phyloP scores from a whole-genome alignment of 2,888 invertebrate species.

The Platynereis dumerilii region DNA sequence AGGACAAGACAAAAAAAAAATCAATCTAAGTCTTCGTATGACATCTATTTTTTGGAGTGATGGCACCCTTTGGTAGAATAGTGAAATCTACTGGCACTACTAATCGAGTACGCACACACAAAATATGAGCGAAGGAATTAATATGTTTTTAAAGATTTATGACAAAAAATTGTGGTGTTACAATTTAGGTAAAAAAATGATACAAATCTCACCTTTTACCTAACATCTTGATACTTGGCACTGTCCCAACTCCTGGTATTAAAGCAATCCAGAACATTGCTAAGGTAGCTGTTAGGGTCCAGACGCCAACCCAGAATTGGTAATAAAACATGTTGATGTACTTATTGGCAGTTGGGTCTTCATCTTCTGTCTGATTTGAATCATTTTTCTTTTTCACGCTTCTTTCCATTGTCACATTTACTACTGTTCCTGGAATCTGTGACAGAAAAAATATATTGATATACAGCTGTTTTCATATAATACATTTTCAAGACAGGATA shows the following conservation, averaged over 20 bases:
- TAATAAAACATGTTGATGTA: slow-evolving; percentile 37
- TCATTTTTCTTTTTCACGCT: slow-evolving; percentile 23
- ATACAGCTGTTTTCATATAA: too few relatives aligned
- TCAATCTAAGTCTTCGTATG: too few relatives aligned
- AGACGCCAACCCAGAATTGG: slow-evolving; percentile 45
- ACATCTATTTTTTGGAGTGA: too few relatives aligned
- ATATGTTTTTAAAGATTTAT: too few relatives aligned
- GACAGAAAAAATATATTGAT: slow-evolving; percentile 16
- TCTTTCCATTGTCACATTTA: slow-evolving; percentile 41
- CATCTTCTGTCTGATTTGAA: not conserved
- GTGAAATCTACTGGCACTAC: too few relatives aligned
- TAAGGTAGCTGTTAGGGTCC: slow-evolving; percentile 32
- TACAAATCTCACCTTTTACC: slow-evolving; percentile 17
- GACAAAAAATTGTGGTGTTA: too few relatives aligned
- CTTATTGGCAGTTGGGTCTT: not conserved
- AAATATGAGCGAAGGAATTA: too few relatives aligned
- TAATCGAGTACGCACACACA: too few relatives aligned
- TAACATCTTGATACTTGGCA: slow-evolving; percentile 19
- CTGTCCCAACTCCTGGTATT: slow-evolving; percentile 48
- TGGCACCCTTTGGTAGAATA: too few relatives aligned
- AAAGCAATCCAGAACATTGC: slow-evolving; percentile 46
- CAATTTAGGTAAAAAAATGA: too few relatives aligned
- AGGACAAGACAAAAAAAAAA: too few relatives aligned
- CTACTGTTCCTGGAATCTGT: slow-evolving; percentile 44
- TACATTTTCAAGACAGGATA: too few relatives aligned